Evolutionary conservation across 1,140 invertebrate species (phyloP), one percentile per base, ranked within the genome.

Genomic region (Procambarus clarkii): DNA sequence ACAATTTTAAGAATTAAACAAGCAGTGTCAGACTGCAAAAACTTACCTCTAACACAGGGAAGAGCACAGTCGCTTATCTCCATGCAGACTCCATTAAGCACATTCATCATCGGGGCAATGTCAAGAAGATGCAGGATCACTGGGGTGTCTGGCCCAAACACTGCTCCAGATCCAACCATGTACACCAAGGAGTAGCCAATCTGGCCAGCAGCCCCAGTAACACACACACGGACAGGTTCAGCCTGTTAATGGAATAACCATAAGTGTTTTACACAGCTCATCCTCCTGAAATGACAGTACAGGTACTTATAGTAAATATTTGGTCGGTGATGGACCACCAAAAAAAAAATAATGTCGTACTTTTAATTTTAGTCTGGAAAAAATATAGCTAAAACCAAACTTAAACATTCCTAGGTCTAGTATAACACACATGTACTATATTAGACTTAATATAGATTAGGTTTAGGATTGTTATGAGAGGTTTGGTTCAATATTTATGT

Each of bases 191-290:
- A 99, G 94, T 99, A 99, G 71, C 98, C 99, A 93, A 99, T 99
- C 95, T 99, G 99, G 24, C 99, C 98, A 84, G 98, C 98, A 93
- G 99, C 99, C 92, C 99, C 99, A 90, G 99, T 99, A 13, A 99
- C 97, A 79, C 99, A 97, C 92, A 99, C 98, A 95, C 97, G 96
- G 93, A 99, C 97, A 94, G 98, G 97, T 95, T 97, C 96, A 93
- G 96, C 94, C 97, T 97, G 94, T 13, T 44, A 15, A 80, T 34
- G 64, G 60, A 60, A 13, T 8, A 34, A 18, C 34, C 7, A 13
- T 58, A 58, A 58, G 1, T 34, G 34, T 34, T 34, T 34, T 34
- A 34, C 34, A 34, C 34, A 34, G 34, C 34, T 34, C 34, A 34
- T 34, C 34, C 34, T 34, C 34, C 34, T 34, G 34, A 34, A 34